Base-by-base conservation (phyloP, 2,888 invertebrate genomes). In the Ophioninae sp. region DNA sequence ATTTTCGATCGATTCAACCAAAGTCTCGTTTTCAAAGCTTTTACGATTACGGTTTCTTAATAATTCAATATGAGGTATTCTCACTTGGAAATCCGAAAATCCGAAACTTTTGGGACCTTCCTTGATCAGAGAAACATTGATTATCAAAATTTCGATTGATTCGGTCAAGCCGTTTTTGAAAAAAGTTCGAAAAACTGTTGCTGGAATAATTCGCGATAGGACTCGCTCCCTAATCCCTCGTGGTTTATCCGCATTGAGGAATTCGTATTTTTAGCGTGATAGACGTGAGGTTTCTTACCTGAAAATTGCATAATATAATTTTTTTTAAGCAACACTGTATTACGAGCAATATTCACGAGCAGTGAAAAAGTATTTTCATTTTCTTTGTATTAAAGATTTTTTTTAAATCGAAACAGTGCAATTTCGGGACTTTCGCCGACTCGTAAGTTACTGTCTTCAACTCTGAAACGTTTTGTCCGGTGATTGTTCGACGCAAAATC, bases 361-460 rank as follows among this genome's bases (percentile, higher is more conserved):
- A 17, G 17, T 10, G 30, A 30, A 30, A 62, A 23, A 21, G 62
- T 30, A 62, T 62, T 62, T 37, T 62, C 13, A 17, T 23, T 30
- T 13, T 23, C 0, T 8, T 23, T 30, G 6, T 62, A 23, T 23
- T 62, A n/a, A 30, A 30, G 17, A 30, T 7, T 13, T 7, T 8
- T 10, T 37, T 20, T 20, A 7, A 7, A 37, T 17, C 7, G 17
- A 37, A 62, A 62, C 30, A 30, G 62, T 30, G 62, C 62, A 37
- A 62, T n/a, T 62, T 37, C 37, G 23, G 62, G 17, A 30, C 62
- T 10, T n/a, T 37, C 17, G 17, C 50, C 17, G 17, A 62, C 62
- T 62, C 37, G 17, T 30, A 20, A 62, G 30, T 62, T 62, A 62
- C 62, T 17, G 62, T 62, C 13, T 37, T 62, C 62, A 37, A 62